Evolutionary conservation across 2,113 vertebrate species (phyloP).

Genomic region (Aegypius monachus): DNA sequence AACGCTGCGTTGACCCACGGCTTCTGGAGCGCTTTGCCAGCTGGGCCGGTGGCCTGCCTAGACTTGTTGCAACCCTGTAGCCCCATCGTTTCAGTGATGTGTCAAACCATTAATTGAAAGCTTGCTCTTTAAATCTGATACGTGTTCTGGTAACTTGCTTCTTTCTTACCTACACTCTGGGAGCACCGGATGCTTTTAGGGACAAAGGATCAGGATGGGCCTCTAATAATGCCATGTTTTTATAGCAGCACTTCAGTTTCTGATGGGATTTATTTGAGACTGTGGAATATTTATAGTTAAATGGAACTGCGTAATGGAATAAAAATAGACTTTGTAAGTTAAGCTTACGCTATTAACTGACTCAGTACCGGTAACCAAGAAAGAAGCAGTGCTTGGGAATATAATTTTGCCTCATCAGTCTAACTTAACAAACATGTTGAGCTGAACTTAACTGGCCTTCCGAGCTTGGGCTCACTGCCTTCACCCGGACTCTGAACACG

Average conservation of each 20-base stretch:
- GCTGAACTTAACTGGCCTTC: not conserved
- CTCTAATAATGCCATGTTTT: not conserved
- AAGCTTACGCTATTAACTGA: not conserved
- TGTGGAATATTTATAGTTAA: not conserved
- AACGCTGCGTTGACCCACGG: rapidly evolving
- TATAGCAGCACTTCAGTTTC: not conserved
- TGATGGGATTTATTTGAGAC: not conserved
- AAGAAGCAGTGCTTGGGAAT: not conserved
- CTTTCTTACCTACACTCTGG: not conserved
- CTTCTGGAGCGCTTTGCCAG: not conserved
- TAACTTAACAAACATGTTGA: not conserved
- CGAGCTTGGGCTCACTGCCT: not conserved
- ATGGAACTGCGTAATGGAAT: not conserved
- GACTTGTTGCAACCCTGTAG: not conserved
- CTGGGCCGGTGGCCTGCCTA: not conserved
- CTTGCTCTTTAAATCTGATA: not conserved
- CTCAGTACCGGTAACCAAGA: not conserved
- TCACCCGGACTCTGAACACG: rapidly evolving
- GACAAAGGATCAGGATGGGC: not conserved
- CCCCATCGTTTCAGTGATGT: not conserved
- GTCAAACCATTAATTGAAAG: not conserved
- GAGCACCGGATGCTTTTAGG: not conserved
- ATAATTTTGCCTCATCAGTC: not conserved
- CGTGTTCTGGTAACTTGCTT: not conserved
- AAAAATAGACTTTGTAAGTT: not conserved